These are phyloP conservation scores for Pseudocheirus occidentalis DNA, from an alignment of 2,797 vertebrate species.

Conservation along the genomic window DNA sequence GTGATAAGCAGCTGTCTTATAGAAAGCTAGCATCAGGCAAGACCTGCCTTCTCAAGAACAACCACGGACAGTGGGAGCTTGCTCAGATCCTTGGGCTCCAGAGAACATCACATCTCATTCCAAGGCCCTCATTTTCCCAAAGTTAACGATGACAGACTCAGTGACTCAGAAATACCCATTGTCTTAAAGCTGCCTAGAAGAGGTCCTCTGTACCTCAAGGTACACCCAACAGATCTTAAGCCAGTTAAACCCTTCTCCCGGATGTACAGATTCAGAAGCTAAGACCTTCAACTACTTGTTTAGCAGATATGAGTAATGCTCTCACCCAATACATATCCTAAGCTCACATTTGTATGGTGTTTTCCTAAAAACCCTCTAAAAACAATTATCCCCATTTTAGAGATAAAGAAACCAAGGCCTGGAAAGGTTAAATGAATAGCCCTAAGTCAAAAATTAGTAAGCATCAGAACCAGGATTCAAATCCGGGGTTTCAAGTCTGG, in stretches of 20 bases:
- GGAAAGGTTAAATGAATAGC: background rate
- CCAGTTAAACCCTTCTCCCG: background rate
- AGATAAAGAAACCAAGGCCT: background rate
- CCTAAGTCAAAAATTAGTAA: background rate
- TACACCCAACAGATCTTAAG: background rate
- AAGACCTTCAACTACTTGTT: constrained; percentile 36
- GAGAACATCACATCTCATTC: background rate
- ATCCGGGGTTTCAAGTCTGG: background rate
- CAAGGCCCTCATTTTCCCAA: background rate
- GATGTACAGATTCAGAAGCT: background rate
- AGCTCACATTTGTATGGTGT: background rate
- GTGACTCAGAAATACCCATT: background rate
- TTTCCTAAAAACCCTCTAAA: background rate
- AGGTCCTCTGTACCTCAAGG: background rate
- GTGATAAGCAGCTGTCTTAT: background rate
- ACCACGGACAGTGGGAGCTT: background rate
- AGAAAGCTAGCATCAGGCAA: background rate
- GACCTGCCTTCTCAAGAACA: background rate
- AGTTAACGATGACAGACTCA: background rate
- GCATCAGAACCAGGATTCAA: background rate
- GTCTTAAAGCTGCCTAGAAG: background rate
- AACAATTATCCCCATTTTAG: background rate
- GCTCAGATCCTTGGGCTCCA: background rate
- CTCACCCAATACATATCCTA: constrained; percentile 17
- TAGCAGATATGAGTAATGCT: constrained; percentile 42